Conservation (phyloP, 2,113 vertebrate species). For the Stictonetta naevosa region DNA sequence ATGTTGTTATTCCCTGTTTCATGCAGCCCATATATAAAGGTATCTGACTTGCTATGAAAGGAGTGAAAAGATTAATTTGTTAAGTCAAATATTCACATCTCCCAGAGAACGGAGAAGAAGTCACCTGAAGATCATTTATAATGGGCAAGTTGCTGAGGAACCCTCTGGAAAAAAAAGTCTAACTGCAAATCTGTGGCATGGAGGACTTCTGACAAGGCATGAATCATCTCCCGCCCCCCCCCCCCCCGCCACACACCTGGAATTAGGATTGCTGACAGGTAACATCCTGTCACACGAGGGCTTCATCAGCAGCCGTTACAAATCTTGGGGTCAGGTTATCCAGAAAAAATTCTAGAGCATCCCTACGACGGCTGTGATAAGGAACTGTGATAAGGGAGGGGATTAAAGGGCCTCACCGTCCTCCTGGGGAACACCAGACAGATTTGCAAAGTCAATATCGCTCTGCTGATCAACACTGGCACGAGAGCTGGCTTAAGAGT, state of each 20-base stretch:
- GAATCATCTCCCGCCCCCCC: not conserved
- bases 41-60: not conserved
- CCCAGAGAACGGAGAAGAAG: not conserved
- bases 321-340: not conserved
- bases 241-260: not conserved
- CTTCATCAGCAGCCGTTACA: not conserved
- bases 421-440: not conserved
- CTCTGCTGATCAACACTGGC: not conserved
- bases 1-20: not conserved
- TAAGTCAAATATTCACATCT: conserved; percentile 44
- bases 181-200: not conserved
- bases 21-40: not conserved
- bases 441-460: conserved; percentile 24
- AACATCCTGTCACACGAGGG: not conserved
- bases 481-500: not conserved
- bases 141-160: not conserved
- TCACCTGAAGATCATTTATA: conserved; percentile 25
- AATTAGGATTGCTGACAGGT: not conserved
- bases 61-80: conserved; percentile 47
- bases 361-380: not conserved
- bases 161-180: not conserved
- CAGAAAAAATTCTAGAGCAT: not conserved
- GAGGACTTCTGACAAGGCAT: not conserved
- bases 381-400: not conserved
- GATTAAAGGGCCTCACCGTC: not conserved